A percentile compares a stretch with the other conserved stretches of the same genome.
phyloP scores from a whole-genome alignment of 2,113 vertebrate genomes.

The Xyliphius kryptos region DNA sequence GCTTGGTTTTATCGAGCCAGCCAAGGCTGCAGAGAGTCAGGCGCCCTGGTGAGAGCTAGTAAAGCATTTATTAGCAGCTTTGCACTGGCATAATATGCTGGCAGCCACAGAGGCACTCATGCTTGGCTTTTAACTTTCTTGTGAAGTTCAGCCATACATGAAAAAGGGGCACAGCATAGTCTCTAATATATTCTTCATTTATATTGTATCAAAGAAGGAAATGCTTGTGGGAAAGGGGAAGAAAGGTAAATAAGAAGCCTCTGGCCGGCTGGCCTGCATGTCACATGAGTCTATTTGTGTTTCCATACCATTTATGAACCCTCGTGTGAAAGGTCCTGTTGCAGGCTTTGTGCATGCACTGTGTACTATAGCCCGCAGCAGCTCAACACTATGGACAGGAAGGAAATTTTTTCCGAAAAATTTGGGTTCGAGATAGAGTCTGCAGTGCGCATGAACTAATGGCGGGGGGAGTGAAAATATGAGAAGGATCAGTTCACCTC shows the following conservation, averaged over 20 bases:
- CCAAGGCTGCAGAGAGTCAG: slow-evolving; percentile 66
- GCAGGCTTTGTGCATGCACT: no score
- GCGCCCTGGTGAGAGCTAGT: slow-evolving; percentile 83
- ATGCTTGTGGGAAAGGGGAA: slow-evolving; percentile 31
- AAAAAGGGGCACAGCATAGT: slow-evolving; percentile 49
- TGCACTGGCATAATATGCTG: slow-evolving; percentile 88
- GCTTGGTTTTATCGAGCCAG: slow-evolving; percentile 55
- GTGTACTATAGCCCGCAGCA: no score
- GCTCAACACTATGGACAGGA: slow-evolving; percentile 21
- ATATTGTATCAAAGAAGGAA: slow-evolving; percentile 54
- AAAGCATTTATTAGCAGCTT: slow-evolving; percentile 93
- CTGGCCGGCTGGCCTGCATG: no score
- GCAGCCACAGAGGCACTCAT: slow-evolving; percentile 81
- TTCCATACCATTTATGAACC: no score
- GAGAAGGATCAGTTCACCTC: no score
- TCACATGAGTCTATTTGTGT: no score
- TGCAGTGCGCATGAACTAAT: no score
- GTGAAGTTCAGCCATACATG: slow-evolving; percentile 71
- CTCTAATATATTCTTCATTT: slow-evolving; percentile 61
- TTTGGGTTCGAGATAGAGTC: no score
- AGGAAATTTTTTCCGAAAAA: no score
- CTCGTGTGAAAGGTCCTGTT: no score
- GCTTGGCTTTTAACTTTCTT: slow-evolving; percentile 85
- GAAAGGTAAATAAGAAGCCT: slow-evolving; percentile 56
- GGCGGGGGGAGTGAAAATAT: no score